Evolutionary conservation across 1,140 invertebrate genomes (phyloP), one percentile per base, ranked within the genome.

Genomic region (Myzus persicae): DNA sequence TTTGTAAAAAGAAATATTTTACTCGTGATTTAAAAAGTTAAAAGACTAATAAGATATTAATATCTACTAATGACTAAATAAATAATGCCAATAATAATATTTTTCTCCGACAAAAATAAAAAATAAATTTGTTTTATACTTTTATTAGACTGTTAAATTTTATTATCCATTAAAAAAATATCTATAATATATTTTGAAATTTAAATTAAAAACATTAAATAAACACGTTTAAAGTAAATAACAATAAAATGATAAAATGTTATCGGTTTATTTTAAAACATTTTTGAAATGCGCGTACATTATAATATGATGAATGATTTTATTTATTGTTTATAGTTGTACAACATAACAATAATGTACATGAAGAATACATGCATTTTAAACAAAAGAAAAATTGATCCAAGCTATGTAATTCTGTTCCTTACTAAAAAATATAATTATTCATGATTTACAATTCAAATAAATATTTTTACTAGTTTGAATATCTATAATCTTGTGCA

Each of bases 121-220:
- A n/a, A 76, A 76, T n/a, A n/a, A 31, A 36, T 76, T 76, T 76
- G 31, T 76, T 76, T 76, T n/a, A n/a, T n/a, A n/a, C n/a, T n/a
- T n/a, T n/a, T n/a, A 76, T 36, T n/a, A 76, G 59, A 76, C 59
- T n/a, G n/a, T 76, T 76, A 76, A 76, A 36, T 76, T 76, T n/a
- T 67, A 67, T 67, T n/a, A 76, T 76, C 31, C 4, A 14, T 36
- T 76, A 14, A 31, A 67, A 67, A 31, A 67, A 67, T 31, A n/a
- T 59, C 24, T 31, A 67, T 67, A 31, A 14, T 67, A 31, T 76
- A 76, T 76, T 76, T 76, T n/a, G 14, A 18, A n/a, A 76, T 76
- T 76, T 76, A n/a, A 76, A 59, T 31, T 26, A 59, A 67, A 67
- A 31, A 67, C 14, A 11, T 67, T 67, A 31, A 67, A 67, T 67